Evolutionary conservation across 2,888 invertebrate genomes (phyloP).

Genomic region (Galerucella calmariensis): DNA sequence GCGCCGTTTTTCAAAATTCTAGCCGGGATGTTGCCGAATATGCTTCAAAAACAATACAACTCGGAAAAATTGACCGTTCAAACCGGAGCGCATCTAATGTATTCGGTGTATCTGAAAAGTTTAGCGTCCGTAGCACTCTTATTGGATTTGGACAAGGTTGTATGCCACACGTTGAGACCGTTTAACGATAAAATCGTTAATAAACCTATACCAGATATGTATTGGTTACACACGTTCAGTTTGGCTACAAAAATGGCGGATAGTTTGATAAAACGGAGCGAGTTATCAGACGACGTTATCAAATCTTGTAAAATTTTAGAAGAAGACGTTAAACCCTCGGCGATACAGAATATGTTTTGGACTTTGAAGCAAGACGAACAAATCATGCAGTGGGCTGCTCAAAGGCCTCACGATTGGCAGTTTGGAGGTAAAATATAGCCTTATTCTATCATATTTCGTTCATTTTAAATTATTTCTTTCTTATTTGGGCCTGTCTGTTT

Average conservation of each 20-base stretch:
- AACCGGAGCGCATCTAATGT: slow-evolving; percentile 70
- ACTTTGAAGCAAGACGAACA: slow-evolving; percentile 70
- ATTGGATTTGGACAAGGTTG: slow-evolving; percentile 67
- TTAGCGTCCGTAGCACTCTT: slow-evolving; percentile 68
- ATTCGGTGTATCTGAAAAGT: slow-evolving; percentile 71
- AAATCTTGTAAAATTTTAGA: slow-evolving; percentile 49
- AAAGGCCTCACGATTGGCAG: slow-evolving; percentile 74
- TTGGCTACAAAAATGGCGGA: slow-evolving; percentile 69
- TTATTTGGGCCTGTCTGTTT: no score
- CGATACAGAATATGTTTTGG: slow-evolving; percentile 68
- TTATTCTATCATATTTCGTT: neutral
- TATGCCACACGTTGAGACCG: slow-evolving; percentile 66
- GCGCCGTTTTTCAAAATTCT: slow-evolving; percentile 68
- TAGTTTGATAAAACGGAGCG: slow-evolving; percentile 66
- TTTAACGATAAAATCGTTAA: slow-evolving; percentile 63
- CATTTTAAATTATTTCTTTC: no score
- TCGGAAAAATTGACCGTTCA: slow-evolving; percentile 70
- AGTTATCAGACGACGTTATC: slow-evolving; percentile 64
- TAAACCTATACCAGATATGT: slow-evolving; percentile 65
- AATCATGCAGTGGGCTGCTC: slow-evolving; percentile 72
- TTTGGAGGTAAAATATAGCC: slow-evolving; percentile 65
- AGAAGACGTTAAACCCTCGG: slow-evolving; percentile 50
- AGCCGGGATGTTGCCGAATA: slow-evolving; percentile 65
- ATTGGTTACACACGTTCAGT: slow-evolving; percentile 70
- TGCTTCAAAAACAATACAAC: slow-evolving; percentile 68